A percentile compares a stretch with the other conserved stretches of the same genome.
These are phyloP conservation scores for Pristionchus maxplancki DNA, from an alignment of 2,888 invertebrate species.

Conservation along the genomic window DNA sequence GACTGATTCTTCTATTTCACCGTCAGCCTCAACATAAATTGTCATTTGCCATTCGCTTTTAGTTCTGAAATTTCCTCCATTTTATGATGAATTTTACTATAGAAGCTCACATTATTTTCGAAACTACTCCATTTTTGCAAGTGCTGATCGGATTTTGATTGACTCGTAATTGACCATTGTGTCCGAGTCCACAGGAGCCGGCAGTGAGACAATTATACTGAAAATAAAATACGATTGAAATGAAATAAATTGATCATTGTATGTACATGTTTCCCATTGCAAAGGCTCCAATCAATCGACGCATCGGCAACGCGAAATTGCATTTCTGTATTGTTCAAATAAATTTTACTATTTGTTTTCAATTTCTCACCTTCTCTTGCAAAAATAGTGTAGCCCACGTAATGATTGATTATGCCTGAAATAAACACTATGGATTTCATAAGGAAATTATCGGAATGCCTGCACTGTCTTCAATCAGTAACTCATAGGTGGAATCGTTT, in stretches of 20 bases:
- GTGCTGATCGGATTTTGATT: too few species aligned
- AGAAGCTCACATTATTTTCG: neutral
- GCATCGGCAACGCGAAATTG: neutral
- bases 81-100: neutral
- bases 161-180: neutral
- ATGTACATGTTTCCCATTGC: neutral
- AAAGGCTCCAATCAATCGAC: neutral
- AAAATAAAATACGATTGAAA: neutral
- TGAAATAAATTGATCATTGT: too few species aligned
- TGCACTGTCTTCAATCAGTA: neutral
- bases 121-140: neutral
- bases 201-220: neutral
- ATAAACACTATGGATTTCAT: too few species aligned
- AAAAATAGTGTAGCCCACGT: neutral
- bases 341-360: neutral
- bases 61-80: neutral
- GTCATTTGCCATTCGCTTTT: neutral
- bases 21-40: neutral
- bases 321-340: neutral
- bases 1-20: neutral
- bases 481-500: too few species aligned
- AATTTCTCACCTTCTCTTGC: neutral
- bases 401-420: neutral
- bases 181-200: neutral
- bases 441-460: neutral